These are phyloP conservation scores for Tachycineta bicolor DNA, from an alignment of 2,113 vertebrate genomes.

Conservation along the genomic window DNA sequence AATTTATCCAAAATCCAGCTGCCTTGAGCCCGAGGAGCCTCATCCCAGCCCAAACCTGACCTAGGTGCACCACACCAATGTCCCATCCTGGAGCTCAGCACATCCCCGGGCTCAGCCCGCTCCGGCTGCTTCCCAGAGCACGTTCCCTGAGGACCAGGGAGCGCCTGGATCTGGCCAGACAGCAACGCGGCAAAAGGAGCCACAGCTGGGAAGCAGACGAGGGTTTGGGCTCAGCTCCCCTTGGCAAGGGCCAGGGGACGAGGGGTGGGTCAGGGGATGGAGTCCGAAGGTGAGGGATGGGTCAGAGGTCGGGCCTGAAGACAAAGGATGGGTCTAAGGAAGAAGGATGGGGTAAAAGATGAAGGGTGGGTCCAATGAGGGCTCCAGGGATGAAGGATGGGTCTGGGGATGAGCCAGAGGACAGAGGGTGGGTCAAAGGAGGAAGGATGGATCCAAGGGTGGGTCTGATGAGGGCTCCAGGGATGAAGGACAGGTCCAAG, in stretches of 20 bases:
- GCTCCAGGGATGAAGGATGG: fast-evolving
- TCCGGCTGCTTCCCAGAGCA: background rate
- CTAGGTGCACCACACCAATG: background rate
- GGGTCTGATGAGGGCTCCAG: too few relatives aligned
- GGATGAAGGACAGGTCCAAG: background rate
- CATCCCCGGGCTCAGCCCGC: background rate
- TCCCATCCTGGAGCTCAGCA: background rate
- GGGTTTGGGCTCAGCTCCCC: background rate
- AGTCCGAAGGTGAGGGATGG: background rate
- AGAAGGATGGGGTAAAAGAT: too few relatives aligned
- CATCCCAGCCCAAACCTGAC: background rate
- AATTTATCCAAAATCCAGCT: background rate
- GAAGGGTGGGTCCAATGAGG: background rate
- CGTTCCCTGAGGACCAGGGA: fast-evolving
- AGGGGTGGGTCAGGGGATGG: background rate
- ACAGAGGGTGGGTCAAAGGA: background rate
- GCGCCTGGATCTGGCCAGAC: background rate
- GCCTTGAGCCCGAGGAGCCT: background rate
- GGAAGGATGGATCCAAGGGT: background rate
- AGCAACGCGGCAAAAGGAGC: background rate
- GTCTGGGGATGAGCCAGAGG: too few relatives aligned
- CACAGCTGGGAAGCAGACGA: fast-evolving
- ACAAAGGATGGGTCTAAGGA: background rate
- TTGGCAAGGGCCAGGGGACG: fast-evolving
- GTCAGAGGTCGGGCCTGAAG: background rate